Conservation (phyloP, 2,888 invertebrate genomes). For the Cyclophora albipunctata region DNA sequence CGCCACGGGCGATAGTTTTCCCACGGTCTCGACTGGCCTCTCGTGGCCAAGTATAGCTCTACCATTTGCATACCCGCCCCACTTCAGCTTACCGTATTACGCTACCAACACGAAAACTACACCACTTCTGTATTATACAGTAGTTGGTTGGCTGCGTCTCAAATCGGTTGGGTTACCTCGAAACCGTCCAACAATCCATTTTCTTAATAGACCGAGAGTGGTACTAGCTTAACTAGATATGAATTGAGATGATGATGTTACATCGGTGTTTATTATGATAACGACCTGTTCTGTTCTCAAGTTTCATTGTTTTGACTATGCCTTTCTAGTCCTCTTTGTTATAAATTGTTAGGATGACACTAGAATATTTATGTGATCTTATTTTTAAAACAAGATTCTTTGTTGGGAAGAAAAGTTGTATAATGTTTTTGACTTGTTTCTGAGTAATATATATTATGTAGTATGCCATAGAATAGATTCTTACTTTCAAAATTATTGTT, state of each 20-base stretch:
- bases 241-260: constrained; percentile 28
- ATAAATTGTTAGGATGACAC: neutral
- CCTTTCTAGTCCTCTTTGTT: constrained; percentile 1
- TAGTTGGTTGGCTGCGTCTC: constrained; percentile 17
- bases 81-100: constrained; percentile 62
- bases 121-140: constrained; percentile 3
- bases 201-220: constrained; percentile 42
- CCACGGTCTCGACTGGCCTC: constrained; percentile 67
- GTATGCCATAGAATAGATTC: too few relatives aligned
- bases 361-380: neutral
- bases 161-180: constrained; percentile 29
- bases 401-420: constrained; percentile 3
- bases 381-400: constrained; percentile 4
- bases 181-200: constrained; percentile 40
- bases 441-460: too few relatives aligned
- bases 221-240: constrained; percentile 41
- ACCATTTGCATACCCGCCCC: constrained; percentile 71
- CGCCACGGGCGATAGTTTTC: constrained; percentile 76
- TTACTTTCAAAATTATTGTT: too few relatives aligned
- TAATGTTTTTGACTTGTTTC: neutral
- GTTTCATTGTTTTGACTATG: constrained; percentile 16
- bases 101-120: constrained; percentile 34
- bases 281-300: constrained; percentile 19
- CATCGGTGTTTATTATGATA: constrained; percentile 32
- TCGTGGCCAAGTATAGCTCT: constrained; percentile 67